Conservation (phyloP, 1,140 invertebrate genomes). For the Danaus plexippus region DNA sequence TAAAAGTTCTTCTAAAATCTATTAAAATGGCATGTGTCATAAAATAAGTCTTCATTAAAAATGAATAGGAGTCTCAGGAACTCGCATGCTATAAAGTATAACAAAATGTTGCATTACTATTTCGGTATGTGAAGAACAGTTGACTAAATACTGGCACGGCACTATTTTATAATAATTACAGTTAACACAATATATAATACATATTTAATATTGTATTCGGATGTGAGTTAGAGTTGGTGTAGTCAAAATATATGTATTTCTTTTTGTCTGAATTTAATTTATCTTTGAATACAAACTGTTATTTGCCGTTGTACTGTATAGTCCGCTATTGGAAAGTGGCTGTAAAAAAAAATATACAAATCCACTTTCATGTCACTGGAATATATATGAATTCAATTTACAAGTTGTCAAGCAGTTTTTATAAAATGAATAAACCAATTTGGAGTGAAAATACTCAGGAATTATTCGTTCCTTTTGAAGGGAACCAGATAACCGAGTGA, state of each 20-base stretch:
- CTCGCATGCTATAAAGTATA: slow-evolving; percentile 26
- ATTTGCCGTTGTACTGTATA: slow-evolving; percentile 1
- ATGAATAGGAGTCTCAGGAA: slow-evolving; percentile 37
- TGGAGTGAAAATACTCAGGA: too few relatives aligned
- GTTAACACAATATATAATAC: slow-evolving; percentile 6
- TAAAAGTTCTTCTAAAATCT: slow-evolving; percentile 3
- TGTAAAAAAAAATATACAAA: too few relatives aligned
- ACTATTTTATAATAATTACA: slow-evolving; percentile 15
- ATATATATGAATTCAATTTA: too few relatives aligned
- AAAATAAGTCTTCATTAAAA: slow-evolving; percentile 15
- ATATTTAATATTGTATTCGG: slow-evolving; percentile 1
- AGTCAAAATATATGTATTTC: too few relatives aligned
- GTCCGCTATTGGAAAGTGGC: too few relatives aligned
- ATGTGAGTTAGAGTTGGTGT: too few relatives aligned
- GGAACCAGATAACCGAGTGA: too few relatives aligned
- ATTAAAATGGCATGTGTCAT: slow-evolving; percentile 2
- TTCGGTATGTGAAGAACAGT: slow-evolving; percentile 45
- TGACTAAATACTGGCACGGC: slow-evolving; percentile 28
- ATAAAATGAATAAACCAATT: too few relatives aligned
- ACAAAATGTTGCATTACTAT: slow-evolving; percentile 30
- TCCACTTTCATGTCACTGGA: too few relatives aligned
- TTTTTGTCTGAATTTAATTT: too few relatives aligned
- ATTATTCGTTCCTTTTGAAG: too few relatives aligned
- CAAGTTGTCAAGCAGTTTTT: too few relatives aligned
- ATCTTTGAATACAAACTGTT: background rate